Conservation (phyloP, 2,888 invertebrate species). For the Acanthacorydalis orientalis region DNA sequence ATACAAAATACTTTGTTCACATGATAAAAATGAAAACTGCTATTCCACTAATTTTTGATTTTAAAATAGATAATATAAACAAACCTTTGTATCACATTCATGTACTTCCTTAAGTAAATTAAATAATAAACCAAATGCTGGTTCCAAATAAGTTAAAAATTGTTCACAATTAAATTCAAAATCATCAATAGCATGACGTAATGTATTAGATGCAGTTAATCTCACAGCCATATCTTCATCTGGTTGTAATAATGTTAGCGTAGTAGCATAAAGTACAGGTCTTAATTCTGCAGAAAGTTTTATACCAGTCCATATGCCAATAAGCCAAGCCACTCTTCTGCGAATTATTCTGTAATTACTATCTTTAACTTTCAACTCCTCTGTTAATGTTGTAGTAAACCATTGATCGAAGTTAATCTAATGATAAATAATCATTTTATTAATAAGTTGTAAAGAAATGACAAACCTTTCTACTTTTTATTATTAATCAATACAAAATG, state of each 20-base stretch:
- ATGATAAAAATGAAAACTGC: too few species aligned
- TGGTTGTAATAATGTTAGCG: slow-evolving; percentile 52
- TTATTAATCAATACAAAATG: too few species aligned
- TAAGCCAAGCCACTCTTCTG: slow-evolving; percentile 68
- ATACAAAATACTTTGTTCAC: too few species aligned
- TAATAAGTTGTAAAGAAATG: neutral
- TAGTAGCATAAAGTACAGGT: slow-evolving; percentile 63
- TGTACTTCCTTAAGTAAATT: slow-evolving; percentile 68
- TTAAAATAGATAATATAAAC: too few species aligned
- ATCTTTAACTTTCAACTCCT: slow-evolving; percentile 67
- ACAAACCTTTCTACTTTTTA: too few species aligned
- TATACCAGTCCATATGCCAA: slow-evolving; percentile 68
- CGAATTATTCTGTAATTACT: slow-evolving; percentile 72
- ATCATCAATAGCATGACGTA: slow-evolving; percentile 74
- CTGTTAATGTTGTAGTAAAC: slow-evolving; percentile 66
- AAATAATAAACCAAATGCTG: slow-evolving; percentile 64
- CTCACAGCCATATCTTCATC: slow-evolving; percentile 81
- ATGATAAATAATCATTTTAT: slow-evolving; percentile 12
- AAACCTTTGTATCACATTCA: slow-evolving; percentile 83
- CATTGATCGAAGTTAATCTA: slow-evolving; percentile 84
- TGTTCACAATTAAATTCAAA: slow-evolving; percentile 81
- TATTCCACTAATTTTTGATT: too few species aligned
- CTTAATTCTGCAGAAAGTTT: slow-evolving; percentile 63
- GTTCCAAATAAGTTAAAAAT: slow-evolving; percentile 68
- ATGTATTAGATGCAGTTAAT: slow-evolving; percentile 68